These are phyloP conservation scores for Pelodiscus sinensis DNA, from an alignment of 2,113 vertebrate genomes.

Conservation along the genomic window DNA sequence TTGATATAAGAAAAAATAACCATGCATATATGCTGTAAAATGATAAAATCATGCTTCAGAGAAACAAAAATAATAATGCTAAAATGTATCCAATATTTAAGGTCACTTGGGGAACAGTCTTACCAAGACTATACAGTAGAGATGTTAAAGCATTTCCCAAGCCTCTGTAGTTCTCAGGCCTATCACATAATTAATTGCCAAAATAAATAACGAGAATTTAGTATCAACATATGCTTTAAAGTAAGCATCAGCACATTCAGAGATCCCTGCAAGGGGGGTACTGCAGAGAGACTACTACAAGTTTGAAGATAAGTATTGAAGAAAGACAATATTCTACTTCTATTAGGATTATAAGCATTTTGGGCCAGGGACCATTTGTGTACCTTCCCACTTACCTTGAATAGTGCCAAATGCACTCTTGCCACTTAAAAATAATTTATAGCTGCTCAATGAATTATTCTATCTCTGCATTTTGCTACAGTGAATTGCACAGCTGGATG, in stretches of 20 bases:
- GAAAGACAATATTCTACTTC: not conserved
- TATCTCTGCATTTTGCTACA: not conserved
- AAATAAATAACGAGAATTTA: not conserved
- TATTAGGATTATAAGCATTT: not conserved
- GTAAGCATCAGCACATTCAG: not conserved
- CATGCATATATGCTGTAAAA: not conserved
- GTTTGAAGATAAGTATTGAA: fast-evolving
- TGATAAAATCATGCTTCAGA: not conserved
- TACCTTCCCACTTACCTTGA: not conserved
- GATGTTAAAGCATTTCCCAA: not conserved
- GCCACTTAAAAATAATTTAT: not conserved
- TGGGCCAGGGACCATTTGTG: not conserved
- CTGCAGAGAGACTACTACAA: not conserved
- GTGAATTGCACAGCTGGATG: not conserved
- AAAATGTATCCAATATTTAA: not conserved
- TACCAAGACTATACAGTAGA: not conserved
- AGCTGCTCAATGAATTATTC: not conserved
- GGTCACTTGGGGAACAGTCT: not conserved
- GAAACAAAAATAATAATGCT: not conserved
- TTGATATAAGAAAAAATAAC: not conserved
- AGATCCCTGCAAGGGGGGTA: fast-evolving
- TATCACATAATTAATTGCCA: not conserved
- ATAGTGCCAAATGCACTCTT: not conserved
- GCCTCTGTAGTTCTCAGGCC: not conserved
- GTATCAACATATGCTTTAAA: not conserved